Evolutionary conservation across 2,888 invertebrate species (phyloP), one percentile per base, ranked within the genome.

Genomic region (Volucella bombylans): DNA sequence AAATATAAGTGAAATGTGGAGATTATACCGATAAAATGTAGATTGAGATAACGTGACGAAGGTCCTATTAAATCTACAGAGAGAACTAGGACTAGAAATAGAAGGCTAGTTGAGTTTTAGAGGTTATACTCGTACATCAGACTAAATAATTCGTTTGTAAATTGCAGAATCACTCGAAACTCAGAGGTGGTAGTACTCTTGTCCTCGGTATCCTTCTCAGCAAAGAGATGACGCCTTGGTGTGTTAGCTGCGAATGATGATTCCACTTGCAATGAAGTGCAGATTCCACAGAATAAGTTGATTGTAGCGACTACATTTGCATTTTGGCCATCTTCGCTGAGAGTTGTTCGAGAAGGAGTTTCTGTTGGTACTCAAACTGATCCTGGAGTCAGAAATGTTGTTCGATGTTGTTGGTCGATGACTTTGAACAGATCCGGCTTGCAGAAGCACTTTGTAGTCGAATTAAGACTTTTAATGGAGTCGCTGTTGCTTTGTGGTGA

Each of bases 281-380:
- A 1, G 85, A 85, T 4, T 74, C 74, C 0, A 62, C 8, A 2
- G 69, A 69, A 12, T 79, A 68, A 8, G 67, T 14, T 2, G 81
- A 71, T 9, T 74, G 43, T n/a, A 74, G 82, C 59, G 87, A 61
- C 50, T 74, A 74, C 45, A 87, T 45, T 23, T 87, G 77, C 8
- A 82, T 39, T 54, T 71, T 79, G 14, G 87, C 86, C 76, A 91
- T 88, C 59, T 89, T 88, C 0, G 87, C 86, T 38, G 89, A 88
- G 12, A 91, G 88, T 69, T 91, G 89, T 10, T 91, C 90, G 18
- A 94, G 92, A 1, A 95, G 90, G 77, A 94, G 90, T 82, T 92
- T 92, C 88, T 95, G 94, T 88, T 95, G 95, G 62, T 93, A 93
- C 86, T 95, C 94, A 87, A 95, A 95, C 54, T 94, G 93, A 87